These are phyloP conservation scores for Alouatta palliata DNA, from an alignment of 2,113 vertebrate genomes.

Conservation along the genomic window DNA sequence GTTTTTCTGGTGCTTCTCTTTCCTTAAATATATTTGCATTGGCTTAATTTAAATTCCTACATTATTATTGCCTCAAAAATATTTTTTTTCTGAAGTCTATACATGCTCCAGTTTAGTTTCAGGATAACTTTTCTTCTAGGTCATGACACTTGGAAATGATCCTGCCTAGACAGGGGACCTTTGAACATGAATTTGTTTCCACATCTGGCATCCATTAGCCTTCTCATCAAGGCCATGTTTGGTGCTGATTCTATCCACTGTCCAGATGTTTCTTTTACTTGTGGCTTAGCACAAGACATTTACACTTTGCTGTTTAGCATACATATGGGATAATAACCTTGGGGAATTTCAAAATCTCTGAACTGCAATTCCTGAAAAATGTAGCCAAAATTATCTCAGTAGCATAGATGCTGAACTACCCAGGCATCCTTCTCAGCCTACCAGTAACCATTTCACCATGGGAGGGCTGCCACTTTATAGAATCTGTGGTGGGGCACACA, in stretches of 20 bases:
- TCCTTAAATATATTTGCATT: background rate
- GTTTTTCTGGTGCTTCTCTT: background rate
- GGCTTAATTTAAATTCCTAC: background rate
- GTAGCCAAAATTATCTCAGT: background rate
- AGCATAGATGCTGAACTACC: background rate
- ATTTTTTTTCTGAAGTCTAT: background rate
- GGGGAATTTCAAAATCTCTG: constrained; percentile 46
- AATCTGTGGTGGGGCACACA: background rate
- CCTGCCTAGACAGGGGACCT: background rate
- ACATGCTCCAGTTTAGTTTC: background rate
- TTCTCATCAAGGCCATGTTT: constrained; percentile 12
- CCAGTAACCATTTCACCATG: background rate
- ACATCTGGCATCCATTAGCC: constrained; percentile 5
- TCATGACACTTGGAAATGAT: background rate
- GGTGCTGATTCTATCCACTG: background rate
- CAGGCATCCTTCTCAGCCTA: background rate
- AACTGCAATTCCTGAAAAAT: constrained; percentile 26
- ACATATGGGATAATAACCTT: constrained; percentile 53
- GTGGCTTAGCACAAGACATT: constrained; percentile 35
- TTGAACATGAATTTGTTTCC: background rate
- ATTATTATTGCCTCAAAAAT: background rate
- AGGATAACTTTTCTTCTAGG: background rate
- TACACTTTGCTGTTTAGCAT: constrained; percentile 36
- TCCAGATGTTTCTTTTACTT: constrained; percentile 54
- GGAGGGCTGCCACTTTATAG: background rate